Base-by-base conservation (phyloP, 2,113 vertebrate species). In the Leptodactylus fuscus region DNA sequence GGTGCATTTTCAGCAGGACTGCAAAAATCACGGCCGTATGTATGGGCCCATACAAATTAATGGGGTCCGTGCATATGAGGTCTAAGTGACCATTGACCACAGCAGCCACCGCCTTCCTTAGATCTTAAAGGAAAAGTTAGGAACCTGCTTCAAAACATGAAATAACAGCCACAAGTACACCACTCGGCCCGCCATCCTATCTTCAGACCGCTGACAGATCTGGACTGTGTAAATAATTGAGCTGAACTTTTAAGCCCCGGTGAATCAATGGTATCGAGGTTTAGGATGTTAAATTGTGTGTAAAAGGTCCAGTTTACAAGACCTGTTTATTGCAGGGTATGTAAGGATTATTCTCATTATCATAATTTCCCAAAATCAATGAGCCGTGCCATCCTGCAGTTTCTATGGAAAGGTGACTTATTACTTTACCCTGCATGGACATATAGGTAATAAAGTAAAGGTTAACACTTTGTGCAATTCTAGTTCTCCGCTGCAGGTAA, bases 211-310 rank as follows among this genome's bases (percentile, higher is more conserved):
- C 29, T 79, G 12, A 78, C 51, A 78, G 11, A 55, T 36, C 48
- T 24, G 41, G 18, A 79, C 22, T 51, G 7, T 60, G 76, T 60
- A 60, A 79, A 58, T 79, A 60, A 41, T 79, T 20, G 18, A 58
- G 60, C 15, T 53, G 34, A 60, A 55, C 29, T 58, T 58, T 78
- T 53, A n/a, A 24, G 60, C 51, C 10, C 74, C 27, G 53, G 46
- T 3, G 9, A 77, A 51, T 77, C 29, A 0, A 77, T 34, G 27
- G 48, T 16, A 79, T 79, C 41, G 76, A 79, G 34, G 60, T 36
- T 55, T 79, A 58, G 34, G 34, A 5, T 79, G 76, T 79, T 79
- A 79, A 79, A 79, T 79, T 80, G 55, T 62, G 34, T 80, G 53
- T 62, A 44, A 80, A 80, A 58, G 13, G 76, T 44, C 13, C 53